Base-by-base conservation (phyloP, 2,113 vertebrate genomes). In the Thalassoma bifasciatum region DNA sequence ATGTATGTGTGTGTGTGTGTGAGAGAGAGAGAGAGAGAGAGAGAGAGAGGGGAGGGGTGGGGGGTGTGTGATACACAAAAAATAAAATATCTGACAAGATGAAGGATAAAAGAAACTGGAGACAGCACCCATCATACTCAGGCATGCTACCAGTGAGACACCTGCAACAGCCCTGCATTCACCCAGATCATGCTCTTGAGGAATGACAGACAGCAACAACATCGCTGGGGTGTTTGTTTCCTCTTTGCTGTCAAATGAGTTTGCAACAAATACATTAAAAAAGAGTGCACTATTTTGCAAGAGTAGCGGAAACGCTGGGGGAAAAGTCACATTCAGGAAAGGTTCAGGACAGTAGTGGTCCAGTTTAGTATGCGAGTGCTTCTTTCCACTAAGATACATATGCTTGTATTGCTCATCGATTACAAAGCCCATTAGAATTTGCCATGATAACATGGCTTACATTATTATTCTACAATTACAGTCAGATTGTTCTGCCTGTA, bases 81-180 rank as follows among this genome's bases (percentile, higher is more conserved):
- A 30, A 30, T 30, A 30, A 30, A 30, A 30, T 30, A 30, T 30
- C 30, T 30, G 30, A 30, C 30, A 30, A 6, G 30, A 30, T 30
- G 30, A 30, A 30, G 30, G 30, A 30, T 30, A 30, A 30, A 30
- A 30, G 30, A 30, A 49, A 58, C 58, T 68, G 71, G 49, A 88
- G 88, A 82, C 70, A 77, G 36, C 72, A 72, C 56, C 82, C 74
- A 74, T 49, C 73, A 82, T 70, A 89, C 66, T 86, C 50, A 21
- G 58, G 30, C 79, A 16, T 78, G 80, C 75, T 73, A 72, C 82
- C 72, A 36, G 37, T 11, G 50, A 77, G 64, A 54, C 47, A 70
- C 65, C 65, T 58, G 8, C 50, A 86, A 54, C 56, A 21, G 53
- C 0, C 1, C 44, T 21, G 67, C 62, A 58, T 68, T 84, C 71